These are phyloP conservation scores for Aphodius granarius DNA, from an alignment of 2,888 invertebrate species.

Conservation along the genomic window DNA sequence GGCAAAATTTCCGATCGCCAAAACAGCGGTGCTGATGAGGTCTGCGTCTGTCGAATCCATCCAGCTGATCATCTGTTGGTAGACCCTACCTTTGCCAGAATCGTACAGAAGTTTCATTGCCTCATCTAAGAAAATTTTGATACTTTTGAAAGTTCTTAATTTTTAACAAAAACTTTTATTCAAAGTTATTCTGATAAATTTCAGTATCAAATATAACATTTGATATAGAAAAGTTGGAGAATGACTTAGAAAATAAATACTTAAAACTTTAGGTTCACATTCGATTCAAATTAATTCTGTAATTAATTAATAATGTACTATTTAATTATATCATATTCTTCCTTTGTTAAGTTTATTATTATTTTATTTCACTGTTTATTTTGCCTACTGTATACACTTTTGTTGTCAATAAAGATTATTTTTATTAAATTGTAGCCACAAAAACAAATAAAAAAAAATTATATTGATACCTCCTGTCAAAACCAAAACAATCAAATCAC, in stretches of 20 bases:
- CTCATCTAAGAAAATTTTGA: slow-evolving; percentile 72
- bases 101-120: slow-evolving; percentile 85
- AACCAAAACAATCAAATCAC: slow-evolving; percentile 82
- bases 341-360: too few relatives aligned
- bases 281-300: too few relatives aligned
- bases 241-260: too few relatives aligned
- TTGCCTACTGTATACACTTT: too few relatives aligned
- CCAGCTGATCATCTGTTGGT: slow-evolving; percentile 75
- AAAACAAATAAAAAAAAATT: neutral
- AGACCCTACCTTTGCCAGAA: slow-evolving; percentile 72
- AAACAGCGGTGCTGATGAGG: slow-evolving; percentile 77
- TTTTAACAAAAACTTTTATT: neutral
- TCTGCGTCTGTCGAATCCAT: slow-evolving; percentile 72
- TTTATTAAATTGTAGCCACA: too few relatives aligned
- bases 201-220: slow-evolving; percentile 10
- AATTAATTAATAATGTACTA: too few relatives aligned
- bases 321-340: too few relatives aligned
- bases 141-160: neutral
- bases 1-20: slow-evolving; percentile 90
- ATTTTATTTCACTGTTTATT: too few relatives aligned
- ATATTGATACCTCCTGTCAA: slow-evolving; percentile 77
- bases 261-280: too few relatives aligned
- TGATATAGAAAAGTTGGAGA: slow-evolving; percentile 20
- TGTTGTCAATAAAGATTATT: too few relatives aligned
- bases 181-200: slow-evolving; percentile 4